These are phyloP conservation scores for Lypha dubia DNA, from an alignment of 2,888 invertebrate species.

Conservation along the genomic window DNA sequence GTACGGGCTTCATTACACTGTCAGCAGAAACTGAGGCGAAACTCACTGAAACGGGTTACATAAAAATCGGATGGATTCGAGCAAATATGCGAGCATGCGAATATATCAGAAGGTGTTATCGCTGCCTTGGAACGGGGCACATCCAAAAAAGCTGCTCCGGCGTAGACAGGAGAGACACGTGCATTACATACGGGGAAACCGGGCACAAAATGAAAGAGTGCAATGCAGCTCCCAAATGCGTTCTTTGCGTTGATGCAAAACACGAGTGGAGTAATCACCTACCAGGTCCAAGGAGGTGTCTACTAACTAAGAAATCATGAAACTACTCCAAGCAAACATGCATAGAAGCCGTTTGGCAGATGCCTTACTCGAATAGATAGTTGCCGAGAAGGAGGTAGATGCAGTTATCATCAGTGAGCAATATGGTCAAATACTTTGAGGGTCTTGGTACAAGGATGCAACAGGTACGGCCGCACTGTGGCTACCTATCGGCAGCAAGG, in stretches of 20 bases:
- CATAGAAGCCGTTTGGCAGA: conserved; percentile 2
- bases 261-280: background rate
- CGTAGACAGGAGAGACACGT: background rate
- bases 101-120: background rate
- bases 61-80: background rate
- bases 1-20: background rate
- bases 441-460: background rate
- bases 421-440: background rate
- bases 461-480: background rate
- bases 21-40: background rate
- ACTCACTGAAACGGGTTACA: background rate
- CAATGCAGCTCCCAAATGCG: background rate
- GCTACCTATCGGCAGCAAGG: background rate
- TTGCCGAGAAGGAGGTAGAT: background rate
- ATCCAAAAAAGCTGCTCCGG: background rate
- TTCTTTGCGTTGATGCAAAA: conserved; percentile 5
- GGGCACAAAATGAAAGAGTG: conserved; percentile 7
- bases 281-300: background rate
- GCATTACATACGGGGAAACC: background rate
- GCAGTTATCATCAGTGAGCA: conserved; percentile 15
- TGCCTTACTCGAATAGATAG: background rate
- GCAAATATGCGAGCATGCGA: background rate
- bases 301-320: background rate
- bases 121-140: background rate
- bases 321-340: conserved; percentile 12